phyloP scores from a whole-genome alignment of 2,888 invertebrate species.

The Caenorhabditis imperialis region DNA sequence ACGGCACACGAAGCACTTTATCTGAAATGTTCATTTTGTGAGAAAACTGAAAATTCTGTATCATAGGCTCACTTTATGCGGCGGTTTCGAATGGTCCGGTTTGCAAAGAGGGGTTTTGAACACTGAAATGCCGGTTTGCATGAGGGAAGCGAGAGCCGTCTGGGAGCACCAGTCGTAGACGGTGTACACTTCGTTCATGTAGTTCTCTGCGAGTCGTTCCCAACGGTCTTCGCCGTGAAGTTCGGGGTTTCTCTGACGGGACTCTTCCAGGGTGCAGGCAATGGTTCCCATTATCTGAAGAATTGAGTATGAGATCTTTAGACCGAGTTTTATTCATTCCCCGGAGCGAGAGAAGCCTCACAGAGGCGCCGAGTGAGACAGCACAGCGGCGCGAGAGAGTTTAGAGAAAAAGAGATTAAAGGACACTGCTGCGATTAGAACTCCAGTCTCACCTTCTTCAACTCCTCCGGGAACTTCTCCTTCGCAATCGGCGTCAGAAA shows the following conservation, averaged over 20 bases:
- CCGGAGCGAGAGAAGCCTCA: no score
- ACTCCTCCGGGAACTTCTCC: slow-evolving; percentile 79
- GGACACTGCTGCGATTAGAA: no score
- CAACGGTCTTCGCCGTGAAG: slow-evolving; percentile 85
- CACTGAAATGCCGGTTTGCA: slow-evolving; percentile 94
- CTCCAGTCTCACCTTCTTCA: slow-evolving; percentile 14
- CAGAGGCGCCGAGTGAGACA: no score
- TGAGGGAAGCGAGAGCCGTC: slow-evolving; percentile 90
- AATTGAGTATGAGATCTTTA: background rate
- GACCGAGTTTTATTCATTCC: background rate
- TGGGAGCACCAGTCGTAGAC: slow-evolving; percentile 88
- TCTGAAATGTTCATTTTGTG: slow-evolving; percentile 18
- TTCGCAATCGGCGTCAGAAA: slow-evolving; percentile 82
- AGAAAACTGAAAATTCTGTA: background rate
- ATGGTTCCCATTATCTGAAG: slow-evolving; percentile 65
- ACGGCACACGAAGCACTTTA: slow-evolving; percentile 72
- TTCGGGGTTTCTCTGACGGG: slow-evolving; percentile 79
- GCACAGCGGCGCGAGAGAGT: no score
- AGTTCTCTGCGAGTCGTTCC: slow-evolving; percentile 89
- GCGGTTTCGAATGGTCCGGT: slow-evolving; percentile 5
- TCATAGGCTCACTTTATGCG: slow-evolving; percentile 1
- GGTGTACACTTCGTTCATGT: slow-evolving; percentile 93
- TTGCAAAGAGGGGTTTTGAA: slow-evolving; percentile 87
- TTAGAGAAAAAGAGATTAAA: no score
- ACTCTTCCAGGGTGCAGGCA: slow-evolving; percentile 39